Evolutionary conservation across 1,140 invertebrate species (phyloP), one percentile per base, ranked within the genome.

Genomic region (Drosophila miranda): DNA sequence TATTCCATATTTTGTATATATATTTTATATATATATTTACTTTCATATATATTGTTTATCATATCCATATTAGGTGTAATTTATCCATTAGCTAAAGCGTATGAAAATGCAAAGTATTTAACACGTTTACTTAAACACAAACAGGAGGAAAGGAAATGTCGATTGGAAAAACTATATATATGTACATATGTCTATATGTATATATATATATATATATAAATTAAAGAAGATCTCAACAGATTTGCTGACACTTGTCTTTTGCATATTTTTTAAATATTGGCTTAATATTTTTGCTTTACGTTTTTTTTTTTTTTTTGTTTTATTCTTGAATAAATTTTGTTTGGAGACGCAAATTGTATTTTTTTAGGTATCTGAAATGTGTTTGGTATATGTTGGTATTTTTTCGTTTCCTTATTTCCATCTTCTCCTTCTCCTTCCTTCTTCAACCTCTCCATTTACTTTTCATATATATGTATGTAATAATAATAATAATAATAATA

Each of bases 81-180:
- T 68, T 75, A 64, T 75, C 78, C 61, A 76, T 84, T 84, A 84
- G 81, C 81, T 84, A 84, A 84, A 84, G 81, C 81, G 81, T 86
- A 84, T 77, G 79, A 84, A 84, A 84, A 84, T 84, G 81, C 81
- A 84, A 84, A 84, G 81, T 84, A 74, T 83, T 78, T 71, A 75
- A 79, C 77, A 80, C 26, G 55, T 59, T 73, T 63, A 67, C 58
- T 62, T 67, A 75, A 63, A 61, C 44, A 71, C 45, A 49, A 58
- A 58, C 56, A 41, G 59, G 41, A 67, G 63, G 69, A 76, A 64
- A 69, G 43, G 52, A 70, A 78, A 73, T 48, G 34, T 38, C 11
- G 34, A 38, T 38, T 38, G 34, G 34, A 38, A 38, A 38, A 49
- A 26, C 23, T 28, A 45, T 48, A 45, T 42, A 34, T 53, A 56